phyloP scores from a whole-genome alignment of 1,140 invertebrate genomes.

The Drosophila tropicalis region DNA sequence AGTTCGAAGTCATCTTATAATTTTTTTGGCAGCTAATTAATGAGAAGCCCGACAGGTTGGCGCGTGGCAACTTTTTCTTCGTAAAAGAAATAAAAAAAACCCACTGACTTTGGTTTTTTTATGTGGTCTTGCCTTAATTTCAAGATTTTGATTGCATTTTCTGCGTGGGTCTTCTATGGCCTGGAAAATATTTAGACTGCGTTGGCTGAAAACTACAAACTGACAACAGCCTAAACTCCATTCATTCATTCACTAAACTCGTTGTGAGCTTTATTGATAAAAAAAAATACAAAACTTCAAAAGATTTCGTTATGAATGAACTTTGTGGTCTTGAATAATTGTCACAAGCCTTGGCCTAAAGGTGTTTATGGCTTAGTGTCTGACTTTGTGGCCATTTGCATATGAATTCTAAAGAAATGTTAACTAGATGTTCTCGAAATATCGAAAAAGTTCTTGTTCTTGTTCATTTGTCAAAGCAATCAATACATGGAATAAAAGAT shows the following conservation, averaged over 20 bases:
- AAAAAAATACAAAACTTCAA: constrained; percentile 7
- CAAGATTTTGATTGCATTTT: constrained; percentile 34
- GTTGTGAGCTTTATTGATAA: constrained; percentile 47
- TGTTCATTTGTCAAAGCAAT: constrained; percentile 7
- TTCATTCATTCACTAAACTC: constrained; percentile 49
- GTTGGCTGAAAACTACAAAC: constrained; percentile 50
- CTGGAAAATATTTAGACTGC: constrained; percentile 40
- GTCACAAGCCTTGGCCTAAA: constrained; percentile 34
- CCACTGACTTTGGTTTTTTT: constrained; percentile 31
- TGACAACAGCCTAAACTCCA: constrained; percentile 4
- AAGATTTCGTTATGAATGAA: constrained; percentile 36
- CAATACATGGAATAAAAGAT: constrained; percentile 5
- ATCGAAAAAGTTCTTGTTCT: constrained; percentile 1
- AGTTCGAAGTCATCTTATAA: constrained; percentile 18
- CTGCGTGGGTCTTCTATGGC: constrained; percentile 51
- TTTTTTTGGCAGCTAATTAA: constrained; percentile 56
- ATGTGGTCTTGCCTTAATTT: constrained; percentile 28
- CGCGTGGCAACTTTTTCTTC: constrained; percentile 50
- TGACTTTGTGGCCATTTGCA: constrained; percentile 8
- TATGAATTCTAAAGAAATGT: constrained; percentile 19
- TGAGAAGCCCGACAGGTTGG: constrained; percentile 55
- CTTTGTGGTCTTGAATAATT: constrained; percentile 41
- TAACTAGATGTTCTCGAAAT: constrained; percentile 14
- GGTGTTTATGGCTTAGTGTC: constrained; percentile 36
- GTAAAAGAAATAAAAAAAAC: neutral